Conservation (phyloP, 2,888 invertebrate genomes). For the Laothoe populi region DNA sequence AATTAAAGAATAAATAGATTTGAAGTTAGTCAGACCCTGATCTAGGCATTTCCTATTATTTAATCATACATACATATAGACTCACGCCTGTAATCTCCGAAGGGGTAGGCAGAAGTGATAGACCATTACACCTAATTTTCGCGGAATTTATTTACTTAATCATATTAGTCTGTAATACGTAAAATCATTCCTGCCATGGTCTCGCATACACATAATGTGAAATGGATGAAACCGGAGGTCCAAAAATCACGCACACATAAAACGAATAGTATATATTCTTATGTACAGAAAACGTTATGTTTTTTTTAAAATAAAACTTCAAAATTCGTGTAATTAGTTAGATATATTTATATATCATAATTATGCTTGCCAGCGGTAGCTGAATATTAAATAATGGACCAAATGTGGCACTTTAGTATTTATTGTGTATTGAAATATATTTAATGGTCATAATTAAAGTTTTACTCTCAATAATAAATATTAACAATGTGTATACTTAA, state of each 20-base stretch:
- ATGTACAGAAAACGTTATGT: slow-evolving; percentile 23
- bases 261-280: slow-evolving; percentile 23
- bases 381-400: not conserved
- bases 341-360: not conserved
- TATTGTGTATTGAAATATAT: not conserved
- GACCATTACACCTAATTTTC: no score
- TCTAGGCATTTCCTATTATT: not conserved
- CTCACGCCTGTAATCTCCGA: no score
- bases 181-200: slow-evolving; percentile 43
- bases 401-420: not conserved
- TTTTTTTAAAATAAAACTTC: slow-evolving; percentile 29
- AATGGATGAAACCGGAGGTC: slow-evolving; percentile 48
- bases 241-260: slow-evolving; percentile 64
- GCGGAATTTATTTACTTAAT: not conserved
- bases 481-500: not conserved
- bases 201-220: slow-evolving; percentile 35
- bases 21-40: not conserved
- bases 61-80: no score
- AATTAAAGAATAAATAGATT: no score
- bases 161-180: slow-evolving; percentile 26
- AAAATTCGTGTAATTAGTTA: slow-evolving; percentile 16
- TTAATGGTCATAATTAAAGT: not conserved
- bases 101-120: no score
- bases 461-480: slow-evolving; percentile 13
- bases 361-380: not conserved